These are phyloP conservation scores for Grantiella picta DNA, from an alignment of 2,113 vertebrate genomes.

Conservation along the genomic window DNA sequence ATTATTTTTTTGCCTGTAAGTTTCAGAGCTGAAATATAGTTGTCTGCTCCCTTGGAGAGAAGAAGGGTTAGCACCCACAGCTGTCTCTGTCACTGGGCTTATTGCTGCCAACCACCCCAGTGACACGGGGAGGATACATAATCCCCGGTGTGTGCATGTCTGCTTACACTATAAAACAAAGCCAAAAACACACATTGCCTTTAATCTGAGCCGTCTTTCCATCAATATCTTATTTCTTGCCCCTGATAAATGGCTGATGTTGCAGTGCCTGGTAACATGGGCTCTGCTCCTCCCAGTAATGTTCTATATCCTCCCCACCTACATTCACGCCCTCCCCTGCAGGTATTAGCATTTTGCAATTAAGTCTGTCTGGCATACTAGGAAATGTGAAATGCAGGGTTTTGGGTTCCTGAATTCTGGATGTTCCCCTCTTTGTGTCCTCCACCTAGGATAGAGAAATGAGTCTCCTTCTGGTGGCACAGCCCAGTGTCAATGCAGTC, in stretches of 20 bases:
- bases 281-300: neutral
- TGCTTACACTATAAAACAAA: neutral
- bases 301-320: neutral
- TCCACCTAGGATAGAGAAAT: neutral
- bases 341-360: neutral
- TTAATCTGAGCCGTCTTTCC: neutral
- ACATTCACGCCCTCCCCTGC: neutral
- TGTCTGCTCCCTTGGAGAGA: neutral
- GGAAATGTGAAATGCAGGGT: neutral
- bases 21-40: neutral
- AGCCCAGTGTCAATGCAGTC: neutral
- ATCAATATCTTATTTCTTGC: neutral
- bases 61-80: neutral
- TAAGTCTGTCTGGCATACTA: neutral
- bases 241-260: neutral
- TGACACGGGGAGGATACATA: fast-evolving
- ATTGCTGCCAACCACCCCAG: neutral
- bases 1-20: neutral
- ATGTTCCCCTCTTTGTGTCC: neutral
- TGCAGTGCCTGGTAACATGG: neutral
- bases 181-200: neutral
- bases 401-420: neutral
- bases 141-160: neutral
- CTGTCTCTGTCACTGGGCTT: neutral
- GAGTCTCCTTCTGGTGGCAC: neutral